Base-by-base conservation (phyloP, 2,888 invertebrate species). In the Apocheima hispidaria region DNA sequence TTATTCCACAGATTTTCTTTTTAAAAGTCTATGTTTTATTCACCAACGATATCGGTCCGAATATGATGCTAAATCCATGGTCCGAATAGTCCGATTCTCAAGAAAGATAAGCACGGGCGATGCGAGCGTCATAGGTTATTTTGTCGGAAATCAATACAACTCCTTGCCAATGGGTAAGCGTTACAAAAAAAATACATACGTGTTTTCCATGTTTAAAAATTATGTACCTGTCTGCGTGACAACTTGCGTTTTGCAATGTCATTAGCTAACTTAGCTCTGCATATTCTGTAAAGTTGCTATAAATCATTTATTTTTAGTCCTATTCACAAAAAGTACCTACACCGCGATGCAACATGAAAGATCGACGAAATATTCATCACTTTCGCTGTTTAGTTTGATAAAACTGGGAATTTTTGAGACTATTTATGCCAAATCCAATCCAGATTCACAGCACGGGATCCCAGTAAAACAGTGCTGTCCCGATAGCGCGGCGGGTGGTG, bases 331-430 rank as follows among this genome's bases (percentile, higher is more conserved):
- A n/a, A n/a, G n/a, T 10, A 30, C 28, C 28, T 10, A 20, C 30
- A 40, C 12, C 14, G 26, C 49, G 30, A 68, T 66, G 66, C 60
- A 63, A 55, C 58, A 60, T 16, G 62, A 58, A 18, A 66, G 48
- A 69, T 68, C 73, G 55, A 68, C 64, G 41, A 69, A 63, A 51
- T 69, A 36, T 36, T 74, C 73, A 56, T 77, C 75, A n/a, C 68
- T 77, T 41, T 79, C 81, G 35, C 63, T 89, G 55, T 75, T 78
- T 7, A 87, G 86, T 75, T 72, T 90, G 59, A 71, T 89, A 35
- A 86, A 79, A 68, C 64, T 83, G 38, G 75, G 80, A 35, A 67
- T 87, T 53, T 86, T 90, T 70, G 82, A 87, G 62, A 82, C 82
- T 7, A 76, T 89, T 63, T 81, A 88, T 65, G 90, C 91, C 1